Evolutionary conservation across 2,888 invertebrate species (phyloP), one percentile per base, ranked within the genome.

Genomic region (Lissonota sp.): DNA sequence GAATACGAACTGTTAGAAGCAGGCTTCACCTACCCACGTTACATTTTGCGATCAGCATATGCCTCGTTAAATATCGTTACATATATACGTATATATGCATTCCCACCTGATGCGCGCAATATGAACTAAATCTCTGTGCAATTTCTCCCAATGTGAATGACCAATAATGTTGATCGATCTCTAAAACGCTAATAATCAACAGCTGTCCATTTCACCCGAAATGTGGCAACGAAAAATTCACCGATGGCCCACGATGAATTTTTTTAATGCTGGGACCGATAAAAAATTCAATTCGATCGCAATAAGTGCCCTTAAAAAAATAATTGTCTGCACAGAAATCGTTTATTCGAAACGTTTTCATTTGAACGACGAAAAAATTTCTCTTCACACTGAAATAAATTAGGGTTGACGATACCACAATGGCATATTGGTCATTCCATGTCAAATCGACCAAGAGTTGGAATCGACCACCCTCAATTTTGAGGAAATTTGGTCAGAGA

Each of bases 1-100:
- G 88, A 79, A 80, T 83, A 83, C 73, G 87, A 84, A 84, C 67
- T 66, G 26, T 26, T 26, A 26, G 26, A 26, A 57, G 83, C 73
- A 79, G 70, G 64, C 70, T 70, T 64, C 70, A 73, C 75, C 67
- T 62, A 58, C 63, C 10, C 14, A 26, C 7, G 26, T 26, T 26
- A 26, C 67, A 57, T 63, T 64, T 64, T 51, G 69, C 70, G 49
- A 67, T 69, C 26, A 16, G 42, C 66, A 72, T 26, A 26, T 75
- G 69, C 73, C 71, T 77, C 77, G 69, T 67, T 64, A 70, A 53
- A 70, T 69, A 26, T 66, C 63, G 60, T 71, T 62, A 53, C 75
- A 58, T 64, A 63, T 63, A 73, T 14, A 10, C 42, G n/a, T 64
- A 63, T 63, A 73, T 14, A 10, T 42, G n/a, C 8, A 69, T 10